These are phyloP conservation scores for Ostrea denselamellosa DNA, from an alignment of 1,140 invertebrate genomes.

Conservation along the genomic window DNA sequence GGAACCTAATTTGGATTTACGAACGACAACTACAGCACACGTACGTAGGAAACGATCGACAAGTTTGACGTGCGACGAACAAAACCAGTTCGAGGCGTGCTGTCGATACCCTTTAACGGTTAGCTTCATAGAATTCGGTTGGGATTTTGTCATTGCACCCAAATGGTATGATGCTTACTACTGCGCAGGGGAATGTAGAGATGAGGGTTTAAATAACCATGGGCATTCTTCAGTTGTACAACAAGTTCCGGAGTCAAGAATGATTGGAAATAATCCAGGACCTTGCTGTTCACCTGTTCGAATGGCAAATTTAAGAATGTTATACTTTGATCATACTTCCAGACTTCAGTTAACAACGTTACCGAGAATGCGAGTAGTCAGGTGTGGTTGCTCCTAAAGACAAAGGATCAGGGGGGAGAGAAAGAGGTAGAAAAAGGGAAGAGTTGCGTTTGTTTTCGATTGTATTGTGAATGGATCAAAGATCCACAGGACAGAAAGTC, in stretches of 20 bases:
- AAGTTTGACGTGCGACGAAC: constrained; percentile 41
- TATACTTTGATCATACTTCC: constrained; percentile 53
- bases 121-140: constrained; percentile 55
- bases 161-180: constrained; percentile 52
- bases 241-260: constrained; percentile 5
- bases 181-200: constrained; percentile 53
- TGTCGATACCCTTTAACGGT: constrained; percentile 55
- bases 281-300: constrained; percentile 55
- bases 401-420: too few relatives aligned
- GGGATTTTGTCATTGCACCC: constrained; percentile 58
- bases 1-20: constrained; percentile 48
- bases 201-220: constrained; percentile 43
- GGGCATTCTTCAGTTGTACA: constrained; percentile 34
- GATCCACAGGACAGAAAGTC: neutral
- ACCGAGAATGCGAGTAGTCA: constrained; percentile 55
- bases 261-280: constrained; percentile 27
- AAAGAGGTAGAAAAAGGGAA: neutral
- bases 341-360: constrained; percentile 49
- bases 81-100: constrained; percentile 42
- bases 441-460: neutral
- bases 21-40: constrained; percentile 26
- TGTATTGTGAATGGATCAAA: neutral
- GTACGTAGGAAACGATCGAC: constrained; percentile 47
- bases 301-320: constrained; percentile 50
- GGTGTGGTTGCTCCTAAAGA: constrained; percentile 53